A percentile compares a stretch with the other conserved stretches of the same genome.
These are phyloP conservation scores for Zosterops japonicus DNA, from an alignment of 2,113 vertebrate species.

Conservation along the genomic window DNA sequence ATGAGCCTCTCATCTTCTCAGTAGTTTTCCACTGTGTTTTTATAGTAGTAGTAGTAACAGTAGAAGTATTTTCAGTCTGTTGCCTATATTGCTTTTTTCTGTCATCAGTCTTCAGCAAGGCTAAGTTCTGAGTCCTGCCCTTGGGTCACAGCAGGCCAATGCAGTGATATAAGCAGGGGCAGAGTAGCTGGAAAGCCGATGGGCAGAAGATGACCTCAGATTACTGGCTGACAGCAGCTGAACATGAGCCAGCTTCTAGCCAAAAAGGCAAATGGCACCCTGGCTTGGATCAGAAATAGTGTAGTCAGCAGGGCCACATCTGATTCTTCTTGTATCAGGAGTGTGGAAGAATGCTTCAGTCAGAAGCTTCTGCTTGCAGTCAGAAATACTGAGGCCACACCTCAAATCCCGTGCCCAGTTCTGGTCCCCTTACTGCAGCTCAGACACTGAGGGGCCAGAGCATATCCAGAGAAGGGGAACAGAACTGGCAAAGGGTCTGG, in stretches of 20 bases:
- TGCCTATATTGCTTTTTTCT: neutral
- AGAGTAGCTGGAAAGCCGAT: neutral
- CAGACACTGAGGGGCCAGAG: neutral
- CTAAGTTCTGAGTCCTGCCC: neutral
- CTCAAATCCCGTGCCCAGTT: neutral
- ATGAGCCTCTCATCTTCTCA: neutral
- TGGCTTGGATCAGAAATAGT: neutral
- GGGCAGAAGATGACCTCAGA: neutral
- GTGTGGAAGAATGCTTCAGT: neutral
- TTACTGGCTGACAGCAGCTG: neutral
- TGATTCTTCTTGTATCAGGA: neutral
- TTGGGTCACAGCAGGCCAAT: neutral
- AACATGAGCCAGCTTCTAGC: neutral
- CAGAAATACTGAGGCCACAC: neutral
- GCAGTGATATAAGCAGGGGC: neutral
- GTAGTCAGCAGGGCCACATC: rapidly evolving
- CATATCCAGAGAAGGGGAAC: rapidly evolving
- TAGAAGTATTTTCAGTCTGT: neutral
- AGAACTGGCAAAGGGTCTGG: neutral
- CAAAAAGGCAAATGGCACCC: rapidly evolving
- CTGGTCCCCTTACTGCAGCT: neutral
- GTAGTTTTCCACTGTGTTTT: neutral
- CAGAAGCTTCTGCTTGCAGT: rapidly evolving
- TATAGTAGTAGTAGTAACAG: neutral
- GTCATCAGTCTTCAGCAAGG: neutral